Evolutionary conservation across 2,888 invertebrate species (phyloP).

Genomic region (Schizotus pectinicornis): DNA sequence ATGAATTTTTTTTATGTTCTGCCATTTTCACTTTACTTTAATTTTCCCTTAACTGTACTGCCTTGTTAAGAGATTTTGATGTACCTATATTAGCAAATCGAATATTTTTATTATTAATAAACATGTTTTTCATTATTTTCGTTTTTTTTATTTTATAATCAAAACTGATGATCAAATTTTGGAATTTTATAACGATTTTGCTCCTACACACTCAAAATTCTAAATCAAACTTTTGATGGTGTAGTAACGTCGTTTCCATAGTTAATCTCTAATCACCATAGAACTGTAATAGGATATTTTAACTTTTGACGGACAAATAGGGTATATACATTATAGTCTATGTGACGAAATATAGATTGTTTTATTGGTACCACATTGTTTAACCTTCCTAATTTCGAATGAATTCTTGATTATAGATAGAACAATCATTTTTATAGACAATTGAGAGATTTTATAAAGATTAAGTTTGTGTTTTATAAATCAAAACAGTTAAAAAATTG

Average conservation of each 20-base stretch:
- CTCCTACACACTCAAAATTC: no score
- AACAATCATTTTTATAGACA: conserved; percentile 38
- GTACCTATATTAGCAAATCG: conserved; percentile 30
- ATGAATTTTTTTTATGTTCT: conserved; percentile 30
- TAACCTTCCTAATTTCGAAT: conserved; percentile 12
- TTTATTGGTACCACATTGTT: conserved; percentile 7
- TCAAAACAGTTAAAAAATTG: conserved; percentile 26
- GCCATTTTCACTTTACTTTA: conserved; percentile 34
- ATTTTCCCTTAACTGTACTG: conserved; percentile 19
- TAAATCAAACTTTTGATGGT: no score
- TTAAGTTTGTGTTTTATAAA: conserved; percentile 4
- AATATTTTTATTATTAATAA: conserved; percentile 33
- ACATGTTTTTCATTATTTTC: conserved; percentile 30
- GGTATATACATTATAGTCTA: conserved; percentile 42
- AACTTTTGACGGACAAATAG: conserved; percentile 53
- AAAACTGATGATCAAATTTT: not conserved
- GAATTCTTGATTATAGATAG: conserved; percentile 26
- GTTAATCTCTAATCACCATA: no score
- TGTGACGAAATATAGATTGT: not conserved
- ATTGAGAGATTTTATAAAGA: conserved; percentile 16
- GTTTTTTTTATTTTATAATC: conserved; percentile 29
- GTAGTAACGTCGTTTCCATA: no score
- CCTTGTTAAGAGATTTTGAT: conserved; percentile 36
- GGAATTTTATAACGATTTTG: no score
- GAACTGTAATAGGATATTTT: conserved; percentile 20